Conservation (phyloP, 2,797 vertebrate genomes). For the Dipus sagitta region DNA sequence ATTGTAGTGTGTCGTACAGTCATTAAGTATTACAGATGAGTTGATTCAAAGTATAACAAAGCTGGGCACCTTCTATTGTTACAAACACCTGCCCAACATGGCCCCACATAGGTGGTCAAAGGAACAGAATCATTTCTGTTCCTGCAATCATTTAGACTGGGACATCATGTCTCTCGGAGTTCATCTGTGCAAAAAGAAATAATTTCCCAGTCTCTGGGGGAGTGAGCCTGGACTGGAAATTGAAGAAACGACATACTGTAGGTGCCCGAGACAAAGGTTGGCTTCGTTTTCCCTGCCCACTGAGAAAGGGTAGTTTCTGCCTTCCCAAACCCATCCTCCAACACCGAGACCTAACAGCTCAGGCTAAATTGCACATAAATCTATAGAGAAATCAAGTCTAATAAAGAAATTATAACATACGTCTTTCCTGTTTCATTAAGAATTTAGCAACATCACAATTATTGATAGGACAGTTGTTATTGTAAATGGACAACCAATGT, state of each 20-base stretch:
- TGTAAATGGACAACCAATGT: constrained; percentile 39
- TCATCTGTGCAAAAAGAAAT: constrained; percentile 9
- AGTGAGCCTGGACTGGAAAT: constrained; percentile 22
- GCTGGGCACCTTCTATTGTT: not conserved
- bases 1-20: not conserved
- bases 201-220: not conserved
- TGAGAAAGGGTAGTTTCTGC: constrained; percentile 23
- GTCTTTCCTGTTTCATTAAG: constrained; percentile 46
- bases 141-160: not conserved
- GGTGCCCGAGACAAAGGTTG: not conserved
- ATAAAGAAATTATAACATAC: constrained; percentile 58
- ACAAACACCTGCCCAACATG: not conserved
- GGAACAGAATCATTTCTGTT: not conserved
- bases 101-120: not conserved
- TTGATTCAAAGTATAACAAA: not conserved
- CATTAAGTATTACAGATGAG: not conserved
- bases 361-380: constrained; percentile 53
- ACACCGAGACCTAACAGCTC: not conserved
- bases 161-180: not conserved
- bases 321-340: constrained; percentile 49
- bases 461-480: constrained; percentile 27
- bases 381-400: constrained; percentile 22
- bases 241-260: constrained; percentile 1
- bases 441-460: constrained; percentile 59
- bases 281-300: not conserved